Evolutionary conservation across 2,797 vertebrate species (phyloP).

Genomic region (Myotis daubentonii): DNA sequence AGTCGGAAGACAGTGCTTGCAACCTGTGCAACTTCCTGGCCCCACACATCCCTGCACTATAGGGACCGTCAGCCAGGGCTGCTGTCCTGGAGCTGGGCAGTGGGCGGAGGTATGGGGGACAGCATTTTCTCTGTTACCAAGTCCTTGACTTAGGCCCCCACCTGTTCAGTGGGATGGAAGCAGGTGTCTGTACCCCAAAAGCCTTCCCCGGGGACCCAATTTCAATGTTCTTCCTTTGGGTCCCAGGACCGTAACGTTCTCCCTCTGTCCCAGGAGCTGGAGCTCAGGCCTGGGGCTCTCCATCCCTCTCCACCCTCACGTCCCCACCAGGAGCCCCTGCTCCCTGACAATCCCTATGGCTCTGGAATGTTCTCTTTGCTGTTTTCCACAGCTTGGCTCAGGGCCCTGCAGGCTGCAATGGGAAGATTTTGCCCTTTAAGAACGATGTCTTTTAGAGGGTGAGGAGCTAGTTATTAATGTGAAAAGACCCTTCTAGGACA

Average conservation of each 20-base stretch:
- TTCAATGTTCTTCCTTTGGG: not conserved
- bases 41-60: not conserved
- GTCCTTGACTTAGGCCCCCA: not conserved
- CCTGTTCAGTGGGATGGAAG: not conserved
- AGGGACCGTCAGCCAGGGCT: not conserved
- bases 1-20: not conserved
- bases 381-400: not conserved
- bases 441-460: not conserved
- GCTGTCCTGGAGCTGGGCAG: not conserved
- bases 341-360: not conserved
- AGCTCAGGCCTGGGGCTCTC: not conserved
- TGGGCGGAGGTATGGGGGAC: not conserved
- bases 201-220: not conserved
- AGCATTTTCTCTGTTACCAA: not conserved
- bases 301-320: not conserved
- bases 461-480: not conserved
- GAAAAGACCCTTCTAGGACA: conserved; percentile 4
- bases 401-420: not conserved
- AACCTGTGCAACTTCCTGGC: not conserved
- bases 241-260: not conserved
- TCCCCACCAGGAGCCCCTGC: not conserved
- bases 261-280: not conserved
- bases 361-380: not conserved
- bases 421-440: conserved; percentile 1
- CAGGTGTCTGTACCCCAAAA: not conserved